Percentiles rank a stretch among this genome's conserved stretches.
Conservation (phyloP, 2,113 vertebrate species). For the Myanophis thanlyinensis region DNA sequence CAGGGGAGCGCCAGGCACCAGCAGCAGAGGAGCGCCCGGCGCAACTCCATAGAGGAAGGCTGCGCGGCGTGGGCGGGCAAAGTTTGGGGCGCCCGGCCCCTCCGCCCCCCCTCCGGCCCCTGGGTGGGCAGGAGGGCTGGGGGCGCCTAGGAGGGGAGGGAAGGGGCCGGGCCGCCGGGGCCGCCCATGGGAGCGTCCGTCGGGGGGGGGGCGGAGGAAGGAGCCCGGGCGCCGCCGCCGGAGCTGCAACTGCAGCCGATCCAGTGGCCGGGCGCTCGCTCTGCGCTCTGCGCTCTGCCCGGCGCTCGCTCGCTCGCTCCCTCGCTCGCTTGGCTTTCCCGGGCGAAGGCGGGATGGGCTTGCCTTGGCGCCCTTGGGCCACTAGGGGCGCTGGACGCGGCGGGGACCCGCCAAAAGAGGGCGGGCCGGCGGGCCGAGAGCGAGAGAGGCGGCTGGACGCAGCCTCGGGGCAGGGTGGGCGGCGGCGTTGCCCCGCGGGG, state of each 20-base stretch:
- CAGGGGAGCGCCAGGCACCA: conserved; percentile 11
- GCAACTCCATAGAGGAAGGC: conserved; percentile 20
- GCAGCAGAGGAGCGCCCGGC: conserved; percentile 4
- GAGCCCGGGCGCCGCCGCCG: background rate
- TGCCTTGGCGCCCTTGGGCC: background rate
- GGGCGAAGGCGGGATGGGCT: background rate
- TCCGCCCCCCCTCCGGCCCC: background rate
- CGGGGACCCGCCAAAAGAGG: background rate
- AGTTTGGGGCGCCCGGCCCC: background rate
- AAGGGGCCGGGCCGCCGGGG: background rate
- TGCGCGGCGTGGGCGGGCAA: background rate
- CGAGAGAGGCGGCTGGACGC: background rate
- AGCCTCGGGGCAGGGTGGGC: background rate
- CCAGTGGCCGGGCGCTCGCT: background rate
- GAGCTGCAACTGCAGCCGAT: background rate
- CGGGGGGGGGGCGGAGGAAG: background rate
- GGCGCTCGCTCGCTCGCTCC: too few species aligned
- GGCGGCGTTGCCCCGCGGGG: background rate
- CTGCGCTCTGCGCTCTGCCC: background rate
- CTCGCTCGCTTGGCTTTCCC: too few species aligned
- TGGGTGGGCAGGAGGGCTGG: too few species aligned
- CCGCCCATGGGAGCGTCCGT: background rate
- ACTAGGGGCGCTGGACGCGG: background rate
- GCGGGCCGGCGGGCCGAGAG: background rate
- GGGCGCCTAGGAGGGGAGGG: background rate